Evolutionary conservation across 2,113 vertebrate genomes (phyloP), one percentile per base, ranked within the genome.

Genomic region (Sinocyclocheilus grahami): DNA sequence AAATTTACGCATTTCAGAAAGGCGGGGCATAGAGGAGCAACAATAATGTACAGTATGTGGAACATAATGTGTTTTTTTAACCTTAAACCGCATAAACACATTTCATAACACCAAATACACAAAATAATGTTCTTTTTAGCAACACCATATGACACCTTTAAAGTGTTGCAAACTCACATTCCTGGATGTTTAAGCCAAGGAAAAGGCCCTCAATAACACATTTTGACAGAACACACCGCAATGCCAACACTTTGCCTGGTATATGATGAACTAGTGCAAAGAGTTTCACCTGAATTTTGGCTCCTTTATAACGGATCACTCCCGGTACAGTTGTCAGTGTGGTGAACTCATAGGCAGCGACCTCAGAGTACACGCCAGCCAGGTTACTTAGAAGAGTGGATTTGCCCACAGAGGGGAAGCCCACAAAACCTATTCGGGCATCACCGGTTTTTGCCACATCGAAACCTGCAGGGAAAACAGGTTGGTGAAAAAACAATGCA

Each of bases 381-480:
- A 99, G 94, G 92, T 99, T 99, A 92, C 98, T 99, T 0, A 99
- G 95, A 88, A 99, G 94, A 3, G 98, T 99, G 5, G 98, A 99
- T 90, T 99, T 99, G 69, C 97, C 98, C 87, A 99, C 97, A 5
- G 98, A 99, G 0, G 98, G 97, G 91, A 99, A 99, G 33, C 98
- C 98, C 69, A 99, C 97, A 90, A 99, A 99, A 22, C 98, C 98
- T 67, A 99, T 96, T 51, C 98, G 96, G 33, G 98, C 98, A 90
- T 99, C 98, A 11, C 98, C 98, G 0, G 98, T 99, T 95, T 99
- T 99, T 10, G 98, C 98, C 60, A 99, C 98, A 82, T 99, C 98
- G 86, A 99, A 99, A 89, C 98, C 98, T 99, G 84, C 71, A 89
- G 2, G 82, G 14, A 72, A 27, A 74, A 2, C 11, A 46, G 3